Evolutionary conservation across 2,888 invertebrate species (phyloP).

Genomic region (Parochlus steinenii): DNA sequence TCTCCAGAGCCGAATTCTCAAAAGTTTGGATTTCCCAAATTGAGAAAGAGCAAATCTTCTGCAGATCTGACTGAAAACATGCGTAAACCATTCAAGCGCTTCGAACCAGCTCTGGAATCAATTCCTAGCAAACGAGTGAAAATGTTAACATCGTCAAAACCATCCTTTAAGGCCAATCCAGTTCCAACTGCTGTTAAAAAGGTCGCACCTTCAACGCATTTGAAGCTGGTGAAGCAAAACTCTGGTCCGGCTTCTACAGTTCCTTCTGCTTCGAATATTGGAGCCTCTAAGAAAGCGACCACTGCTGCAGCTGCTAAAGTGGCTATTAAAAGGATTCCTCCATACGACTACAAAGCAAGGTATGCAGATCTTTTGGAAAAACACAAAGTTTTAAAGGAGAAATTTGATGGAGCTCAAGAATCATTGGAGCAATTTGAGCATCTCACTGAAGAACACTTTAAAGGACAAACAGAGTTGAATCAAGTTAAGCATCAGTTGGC

Average conservation of each 20-base stretch:
- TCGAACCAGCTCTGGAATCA: slow-evolving; percentile 21
- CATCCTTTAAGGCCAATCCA: too few relatives aligned
- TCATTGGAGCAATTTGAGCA: slow-evolving; percentile 33
- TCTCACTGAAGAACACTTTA: slow-evolving; percentile 35
- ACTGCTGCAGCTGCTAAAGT: slow-evolving; percentile 19
- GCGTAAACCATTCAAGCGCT: slow-evolving; percentile 18
- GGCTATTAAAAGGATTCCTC: slow-evolving; percentile 37
- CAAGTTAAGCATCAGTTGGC: slow-evolving; percentile 17
- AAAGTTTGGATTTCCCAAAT: too few relatives aligned
- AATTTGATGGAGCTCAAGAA: slow-evolving; percentile 35
- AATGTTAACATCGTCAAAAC: too few relatives aligned
- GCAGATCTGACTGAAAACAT: slow-evolving; percentile 20
- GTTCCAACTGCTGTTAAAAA: too few relatives aligned
- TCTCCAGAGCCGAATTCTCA: too few relatives aligned
- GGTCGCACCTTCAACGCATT: too few relatives aligned
- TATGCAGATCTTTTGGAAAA: slow-evolving; percentile 42
- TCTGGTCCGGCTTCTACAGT: too few relatives aligned
- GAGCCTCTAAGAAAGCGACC: slow-evolving; percentile 12
- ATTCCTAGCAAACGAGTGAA: slow-evolving; percentile 17
- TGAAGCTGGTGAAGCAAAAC: too few relatives aligned
- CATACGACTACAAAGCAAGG: slow-evolving; percentile 49
- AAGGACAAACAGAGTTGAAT: slow-evolving; percentile 21
- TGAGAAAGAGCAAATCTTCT: slow-evolving; percentile 18
- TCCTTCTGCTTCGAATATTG: too few relatives aligned
- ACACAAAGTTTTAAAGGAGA: slow-evolving; percentile 36